Evolutionary conservation across 2,888 invertebrate genomes (phyloP), one percentile per base, ranked within the genome.

Genomic region (Panorpa germanica): DNA sequence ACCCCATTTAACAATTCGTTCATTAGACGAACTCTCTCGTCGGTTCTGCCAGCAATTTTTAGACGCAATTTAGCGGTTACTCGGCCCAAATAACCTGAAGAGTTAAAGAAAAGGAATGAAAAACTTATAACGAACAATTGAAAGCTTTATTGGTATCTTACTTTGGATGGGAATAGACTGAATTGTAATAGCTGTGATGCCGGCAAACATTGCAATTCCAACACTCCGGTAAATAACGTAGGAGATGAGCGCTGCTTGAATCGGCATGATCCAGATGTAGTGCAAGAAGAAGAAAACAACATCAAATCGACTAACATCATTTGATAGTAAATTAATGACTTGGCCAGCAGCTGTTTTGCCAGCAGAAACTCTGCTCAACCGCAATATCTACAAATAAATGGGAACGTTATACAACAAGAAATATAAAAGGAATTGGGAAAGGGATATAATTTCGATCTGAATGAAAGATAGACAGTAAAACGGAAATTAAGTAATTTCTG

Each of bases 301-400:
- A 47, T 90, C 90, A 53, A 88, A 85, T 32, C 76, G 63, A 47
- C 77, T 81, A 35, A 88, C 86, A 49, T 91, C 90, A 47, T 88
- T 90, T 2, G 86, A 83, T 35, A 91, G 58, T 4, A 88, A 61
- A 50, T 88, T 88, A 25, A 88, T 81, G 37, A 61, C 59, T 39
- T 61, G 61, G 1, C 52, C 86, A 43, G 64, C 77, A 55, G 52
- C 82, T 0, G 83, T 82, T 47, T 78, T 69, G 2, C 73, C 74
- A 25, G 88, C 52, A 1, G 86, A 78, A 1, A 70, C 70, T 49
- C 74, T 74, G 35, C 74, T 78, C 23, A 82, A 52, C 35, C 59
- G 57, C 13, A 63, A 44, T 2, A 60, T 58, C 61, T 61, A 49
- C 3, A 40, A 40, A 15, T 18, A 26, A 23, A 15, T 22, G 12